Base-by-base conservation (phyloP, 2,113 vertebrate genomes). In the Corythoichthys intestinalis region DNA sequence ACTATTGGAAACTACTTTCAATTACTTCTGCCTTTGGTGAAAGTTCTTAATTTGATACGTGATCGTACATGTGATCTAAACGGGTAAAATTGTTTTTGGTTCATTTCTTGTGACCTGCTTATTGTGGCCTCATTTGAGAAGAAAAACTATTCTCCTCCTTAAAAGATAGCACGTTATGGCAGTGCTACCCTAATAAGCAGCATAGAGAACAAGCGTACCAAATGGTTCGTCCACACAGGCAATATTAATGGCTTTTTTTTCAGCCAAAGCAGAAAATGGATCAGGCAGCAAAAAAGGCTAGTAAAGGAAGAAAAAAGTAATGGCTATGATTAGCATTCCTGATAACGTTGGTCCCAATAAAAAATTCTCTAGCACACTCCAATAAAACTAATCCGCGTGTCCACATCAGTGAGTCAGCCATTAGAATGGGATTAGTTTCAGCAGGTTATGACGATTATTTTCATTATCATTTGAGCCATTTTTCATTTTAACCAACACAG, bases 401-500 rank as follows among this genome's bases (percentile, higher is more conserved):
- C 60, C 60, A 47, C 60, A 46, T 61, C 59, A n/a, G 17, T n/a
- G 59, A 72, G 72, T 72, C 46, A 70, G 28, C 38, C 9, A 4
- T 65, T 65, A 28, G 34, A 49, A 54, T 17, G 12, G n/a, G 35
- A 73, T 59, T 47, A 37, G 39, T 57, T 62, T 70, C 52, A 38
- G 54, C 37, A 69, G 37, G 4, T 4, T 41, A n/a, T 13, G 28
- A 53, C 17, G 35, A 67, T 57, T 65, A 58, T 67, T 78, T 66
- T 48, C 59, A 69, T 75, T 65, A 15, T 71, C 9, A 57, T 11
- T 46, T 28, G n/a, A 48, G 2, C 39, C 15, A 10, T 60, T 72
- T 67, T 11, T 72, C 67, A 72, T 63, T 58, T 63, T 56, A 70
- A 1, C n/a, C 10, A 13, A 2, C 4, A 34, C 44, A 35, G 46